Evolutionary conservation across 2,113 vertebrate species (phyloP).

Genomic region (Brachyhypopomus occidentalis): DNA sequence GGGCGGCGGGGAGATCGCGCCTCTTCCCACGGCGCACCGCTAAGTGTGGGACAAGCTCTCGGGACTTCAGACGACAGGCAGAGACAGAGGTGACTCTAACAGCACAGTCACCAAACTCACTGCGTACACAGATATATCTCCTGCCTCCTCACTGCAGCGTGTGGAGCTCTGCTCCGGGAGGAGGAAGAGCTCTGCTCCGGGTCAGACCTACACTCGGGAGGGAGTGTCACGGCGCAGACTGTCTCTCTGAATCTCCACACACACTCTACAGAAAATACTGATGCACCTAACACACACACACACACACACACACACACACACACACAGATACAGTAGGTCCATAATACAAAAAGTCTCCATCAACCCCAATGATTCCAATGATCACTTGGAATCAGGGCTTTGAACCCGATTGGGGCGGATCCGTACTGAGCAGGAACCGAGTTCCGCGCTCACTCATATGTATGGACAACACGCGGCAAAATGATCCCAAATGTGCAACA

Average conservation of each 20-base stretch:
- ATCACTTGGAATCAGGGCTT: not conserved
- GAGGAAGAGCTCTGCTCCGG: slow-evolving; percentile 32
- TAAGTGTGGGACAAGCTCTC: slow-evolving; percentile 41
- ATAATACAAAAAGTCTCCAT: not conserved
- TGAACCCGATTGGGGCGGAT: not conserved
- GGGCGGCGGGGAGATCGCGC: not conserved
- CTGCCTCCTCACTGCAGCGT: not conserved
- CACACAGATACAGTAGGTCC: not conserved
- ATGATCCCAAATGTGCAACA: not conserved
- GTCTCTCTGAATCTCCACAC: not conserved
- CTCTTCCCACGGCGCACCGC: slow-evolving; percentile 12
- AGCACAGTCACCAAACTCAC: not conserved
- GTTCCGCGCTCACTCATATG: not conserved
- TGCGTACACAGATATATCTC: slow-evolving; percentile 28
- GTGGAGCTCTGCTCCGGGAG: slow-evolving; percentile 9
- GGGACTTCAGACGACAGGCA: slow-evolving; percentile 33
- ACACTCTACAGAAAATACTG: too few relatives aligned
- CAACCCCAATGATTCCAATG: not conserved
- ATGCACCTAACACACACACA: too few relatives aligned
- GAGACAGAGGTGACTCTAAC: slow-evolving; percentile 35
- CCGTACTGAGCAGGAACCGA: not conserved
- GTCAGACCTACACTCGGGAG: slow-evolving; percentile 1
- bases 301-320: not conserved
- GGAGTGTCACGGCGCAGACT: not conserved
- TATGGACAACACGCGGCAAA: not conserved